Evolutionary conservation across 2,888 invertebrate genomes (phyloP), one percentile per base, ranked within the genome.

Genomic region (Scelioninae gen. 2): DNA sequence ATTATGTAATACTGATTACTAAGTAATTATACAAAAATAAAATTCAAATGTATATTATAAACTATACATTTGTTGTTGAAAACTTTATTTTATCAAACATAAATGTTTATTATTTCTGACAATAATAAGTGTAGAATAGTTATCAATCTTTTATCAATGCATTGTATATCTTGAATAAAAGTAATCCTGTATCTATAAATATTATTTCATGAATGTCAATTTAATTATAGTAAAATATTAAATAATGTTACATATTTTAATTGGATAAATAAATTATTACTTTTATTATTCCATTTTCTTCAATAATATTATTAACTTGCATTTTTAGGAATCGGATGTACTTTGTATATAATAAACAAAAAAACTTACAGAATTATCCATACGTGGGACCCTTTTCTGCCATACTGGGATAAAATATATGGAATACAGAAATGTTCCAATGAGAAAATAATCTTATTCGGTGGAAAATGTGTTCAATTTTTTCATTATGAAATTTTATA

Each of bases 361-460:
- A 64, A 33, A 1, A 78, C 73, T 19, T 72, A 58, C 6, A 25
- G 80, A 50, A 53, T 81, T 0, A 65, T 76, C 16, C 39, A 37
- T 4, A 81, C 79, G 69, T 70, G 81, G 16, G 58, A 80, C 37
- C 73, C 73, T 3, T 73, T 73, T 58, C 78, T 78, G 28, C 76
- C 82, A 5, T 78, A 82, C 64, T 77, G 80, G 1, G 79, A 81
- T 61, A 84, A 82, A 69, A 82, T 86, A 57, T 83, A 84, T 73
- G 80, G 79, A 3, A 84, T 86, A 25, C 58, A 80, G 6, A 52
- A 73, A 45, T 80, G 80, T 11, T 67, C 76, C 13, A 70, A 76
- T 11, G 76, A 82, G 52, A 79, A 76, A 25, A 67, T 86, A 13
- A 80, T 82, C 43, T 65, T 84, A 48, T 85, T 80, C 68, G 85